Evolutionary conservation across 2,888 invertebrate species (phyloP).

Genomic region (Euspilapteryx auroguttella): DNA sequence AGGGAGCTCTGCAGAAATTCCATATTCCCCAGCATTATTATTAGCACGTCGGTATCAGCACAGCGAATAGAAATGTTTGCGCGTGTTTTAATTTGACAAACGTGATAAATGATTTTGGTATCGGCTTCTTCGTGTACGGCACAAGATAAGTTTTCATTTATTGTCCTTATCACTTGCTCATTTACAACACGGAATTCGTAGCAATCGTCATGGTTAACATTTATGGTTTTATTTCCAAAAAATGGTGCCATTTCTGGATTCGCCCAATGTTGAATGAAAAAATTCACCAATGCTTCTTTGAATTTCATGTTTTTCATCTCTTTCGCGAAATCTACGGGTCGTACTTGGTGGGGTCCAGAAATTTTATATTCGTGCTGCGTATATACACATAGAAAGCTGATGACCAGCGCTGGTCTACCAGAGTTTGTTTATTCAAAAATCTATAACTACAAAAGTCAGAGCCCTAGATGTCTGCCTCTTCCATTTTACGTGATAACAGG

Average conservation of each 20-base stretch:
- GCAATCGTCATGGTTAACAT: background rate
- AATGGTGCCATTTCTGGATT: slow-evolving; percentile 8
- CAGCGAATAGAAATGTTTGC: background rate
- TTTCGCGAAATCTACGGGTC: slow-evolving; percentile 2
- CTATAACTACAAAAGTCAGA: too few species aligned
- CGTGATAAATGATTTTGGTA: slow-evolving; percentile 5
- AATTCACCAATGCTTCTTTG: slow-evolving; percentile 7
- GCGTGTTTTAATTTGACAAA: slow-evolving; percentile 3
- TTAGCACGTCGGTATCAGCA: slow-evolving; percentile 5
- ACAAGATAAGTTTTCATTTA: slow-evolving; percentile 6
- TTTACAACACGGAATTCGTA: slow-evolving; percentile 1
- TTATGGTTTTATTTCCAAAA: slow-evolving; percentile 6
- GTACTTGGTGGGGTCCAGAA: too few species aligned
- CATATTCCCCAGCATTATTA: slow-evolving; percentile 3
- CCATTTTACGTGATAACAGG: too few species aligned
- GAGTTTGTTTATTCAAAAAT: too few species aligned
- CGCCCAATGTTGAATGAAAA: slow-evolving; percentile 8
- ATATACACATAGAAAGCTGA: too few species aligned
- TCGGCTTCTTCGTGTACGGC: slow-evolving; percentile 7
- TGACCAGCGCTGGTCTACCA: too few species aligned
- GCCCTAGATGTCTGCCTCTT: too few species aligned
- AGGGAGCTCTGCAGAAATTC: background rate
- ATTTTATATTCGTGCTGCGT: too few species aligned
- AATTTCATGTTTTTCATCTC: slow-evolving; percentile 6
- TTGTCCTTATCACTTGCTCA: slow-evolving; percentile 2